Evolutionary conservation across 2,113 vertebrate genomes (phyloP).

Genomic region (Chaetura pelagica): DNA sequence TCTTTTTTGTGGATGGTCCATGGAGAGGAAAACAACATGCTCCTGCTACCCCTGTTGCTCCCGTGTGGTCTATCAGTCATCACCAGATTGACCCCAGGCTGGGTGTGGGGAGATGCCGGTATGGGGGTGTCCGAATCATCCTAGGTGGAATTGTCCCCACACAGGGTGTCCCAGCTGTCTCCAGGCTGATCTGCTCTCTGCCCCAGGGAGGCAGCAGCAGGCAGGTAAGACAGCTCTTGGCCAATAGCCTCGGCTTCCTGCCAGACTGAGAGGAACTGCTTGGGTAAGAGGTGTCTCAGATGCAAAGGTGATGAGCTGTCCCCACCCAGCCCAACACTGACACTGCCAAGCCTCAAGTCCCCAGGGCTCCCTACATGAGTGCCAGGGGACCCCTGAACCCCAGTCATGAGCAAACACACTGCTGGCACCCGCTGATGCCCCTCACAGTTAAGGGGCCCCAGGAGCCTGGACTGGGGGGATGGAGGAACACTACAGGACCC

Average conservation of each 20-base stretch:
- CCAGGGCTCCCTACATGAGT: neutral
- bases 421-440: neutral
- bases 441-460: neutral
- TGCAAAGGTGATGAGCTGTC: neutral
- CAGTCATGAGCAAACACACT: neutral
- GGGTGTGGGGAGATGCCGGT: accelerated
- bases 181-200: neutral
- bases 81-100: neutral
- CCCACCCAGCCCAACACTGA: neutral
- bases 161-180: neutral
- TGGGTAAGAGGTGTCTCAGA: conserved; percentile 35
- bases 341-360: neutral
- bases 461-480: neutral
- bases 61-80: accelerated
- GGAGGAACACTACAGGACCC: neutral
- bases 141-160: neutral
- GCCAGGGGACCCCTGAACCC: accelerated
- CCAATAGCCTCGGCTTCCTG: conserved; percentile 8
- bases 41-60: neutral
- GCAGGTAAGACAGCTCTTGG: neutral
- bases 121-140: neutral
- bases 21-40: neutral
- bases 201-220: neutral
- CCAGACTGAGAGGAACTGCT: neutral
- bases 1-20: neutral